These are phyloP conservation scores for Dipodomys ordii DNA, from an alignment of 2,113 vertebrate species.

Conservation along the genomic window DNA sequence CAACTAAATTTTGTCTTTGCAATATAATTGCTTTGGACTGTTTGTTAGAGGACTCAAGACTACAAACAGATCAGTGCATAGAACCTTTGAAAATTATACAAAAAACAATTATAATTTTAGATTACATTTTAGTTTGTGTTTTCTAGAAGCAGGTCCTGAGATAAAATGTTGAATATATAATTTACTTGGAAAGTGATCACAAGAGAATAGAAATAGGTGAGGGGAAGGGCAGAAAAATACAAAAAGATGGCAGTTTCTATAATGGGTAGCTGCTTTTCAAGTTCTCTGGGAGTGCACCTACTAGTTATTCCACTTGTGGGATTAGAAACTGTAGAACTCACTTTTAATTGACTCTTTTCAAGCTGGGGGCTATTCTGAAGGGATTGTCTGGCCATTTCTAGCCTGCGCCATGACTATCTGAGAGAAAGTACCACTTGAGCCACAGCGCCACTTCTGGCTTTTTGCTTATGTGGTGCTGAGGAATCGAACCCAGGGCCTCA, in stretches of 20 bases:
- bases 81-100: slow-evolving; percentile 26
- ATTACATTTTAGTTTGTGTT: background rate
- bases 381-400: background rate
- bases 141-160: background rate
- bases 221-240: background rate
- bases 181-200: background rate
- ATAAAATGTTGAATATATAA: background rate
- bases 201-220: background rate
- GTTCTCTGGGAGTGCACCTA: background rate
- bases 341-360: background rate
- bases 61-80: background rate
- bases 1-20: slow-evolving; percentile 28
- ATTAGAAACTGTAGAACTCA: background rate
- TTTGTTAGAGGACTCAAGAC: background rate
- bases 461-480: no score
- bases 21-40: slow-evolving; percentile 29
- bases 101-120: background rate
- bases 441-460: no score
- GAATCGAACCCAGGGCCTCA: no score
- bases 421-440: no score
- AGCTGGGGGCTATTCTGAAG: background rate
- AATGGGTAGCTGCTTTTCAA: background rate
- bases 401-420: background rate
- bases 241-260: background rate
- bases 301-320: background rate